These are phyloP conservation scores for Anhinga rufa DNA, from an alignment of 2,113 vertebrate genomes.

Conservation along the genomic window DNA sequence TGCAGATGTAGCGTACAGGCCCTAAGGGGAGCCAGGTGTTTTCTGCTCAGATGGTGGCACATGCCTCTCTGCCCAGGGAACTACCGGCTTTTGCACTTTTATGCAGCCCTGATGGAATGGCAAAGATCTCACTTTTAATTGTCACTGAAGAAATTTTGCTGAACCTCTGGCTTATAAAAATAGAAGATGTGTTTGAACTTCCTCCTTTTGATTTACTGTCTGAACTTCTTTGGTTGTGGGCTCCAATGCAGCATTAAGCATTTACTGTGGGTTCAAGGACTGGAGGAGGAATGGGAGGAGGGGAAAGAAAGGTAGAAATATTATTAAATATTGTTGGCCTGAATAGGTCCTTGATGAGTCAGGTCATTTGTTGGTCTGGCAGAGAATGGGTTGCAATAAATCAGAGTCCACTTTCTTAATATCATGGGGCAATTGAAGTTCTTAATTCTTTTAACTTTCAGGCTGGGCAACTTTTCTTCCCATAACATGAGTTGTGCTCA, in stretches of 20 bases:
- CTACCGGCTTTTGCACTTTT: not conserved
- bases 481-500: not conserved
- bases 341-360: not conserved
- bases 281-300: not conserved
- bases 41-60: not conserved
- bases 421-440: not conserved
- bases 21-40: not conserved
- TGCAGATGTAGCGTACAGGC: not conserved
- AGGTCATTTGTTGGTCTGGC: not conserved
- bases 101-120: not conserved
- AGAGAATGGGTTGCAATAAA: not conserved
- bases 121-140: not conserved
- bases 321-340: not conserved
- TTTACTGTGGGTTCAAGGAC: not conserved
- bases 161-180: not conserved
- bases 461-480: not conserved
- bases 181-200: not conserved
- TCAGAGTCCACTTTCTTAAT: not conserved
- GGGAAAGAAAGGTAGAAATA: not conserved
- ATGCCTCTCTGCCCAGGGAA: not conserved
- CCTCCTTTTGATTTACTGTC: not conserved
- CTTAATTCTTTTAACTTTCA: not conserved
- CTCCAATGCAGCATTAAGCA: not conserved
- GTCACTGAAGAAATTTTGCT: not conserved
- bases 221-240: not conserved